phyloP scores from a whole-genome alignment of 2,888 invertebrate species.

The Chorisops tibialis region DNA sequence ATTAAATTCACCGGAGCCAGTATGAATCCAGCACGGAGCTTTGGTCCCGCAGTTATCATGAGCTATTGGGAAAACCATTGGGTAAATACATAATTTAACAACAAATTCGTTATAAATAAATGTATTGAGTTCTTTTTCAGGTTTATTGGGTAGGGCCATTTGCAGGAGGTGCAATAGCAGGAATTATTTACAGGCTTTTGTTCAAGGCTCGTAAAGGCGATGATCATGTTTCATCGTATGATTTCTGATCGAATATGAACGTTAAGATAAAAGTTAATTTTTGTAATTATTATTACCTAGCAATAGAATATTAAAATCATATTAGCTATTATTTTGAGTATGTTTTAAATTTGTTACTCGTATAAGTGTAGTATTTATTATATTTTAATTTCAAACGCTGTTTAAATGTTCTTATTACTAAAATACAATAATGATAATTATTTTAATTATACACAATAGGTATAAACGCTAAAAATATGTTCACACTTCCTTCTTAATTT shows the following conservation, averaged over 20 bases:
- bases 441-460: no score
- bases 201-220: constrained; percentile 69
- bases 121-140: constrained; percentile 48
- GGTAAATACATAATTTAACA: constrained; percentile 54
- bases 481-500: no score
- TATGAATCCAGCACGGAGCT: constrained; percentile 90
- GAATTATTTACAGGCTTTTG: constrained; percentile 67
- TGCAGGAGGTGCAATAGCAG: constrained; percentile 71
- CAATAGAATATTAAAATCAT: no score
- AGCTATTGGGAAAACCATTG: constrained; percentile 76
- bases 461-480: no score
- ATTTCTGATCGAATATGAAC: constrained; percentile 59
- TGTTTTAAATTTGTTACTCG: no score
- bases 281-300: no score
- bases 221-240: constrained; percentile 72
- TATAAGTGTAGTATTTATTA: no score
- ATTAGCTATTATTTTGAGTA: no score
- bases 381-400: no score
- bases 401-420: no score
- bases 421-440: no score
- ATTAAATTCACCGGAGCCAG: constrained; percentile 81
- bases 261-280: no score
- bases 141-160: constrained; percentile 87
- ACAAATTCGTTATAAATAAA: neutral
- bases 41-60: constrained; percentile 81